Evolutionary conservation across 37 sponge, comb jelly and placozoan genomes (phyloP), one percentile per base, ranked within the genome.

Genomic region (Spongilla lacustris): DNA sequence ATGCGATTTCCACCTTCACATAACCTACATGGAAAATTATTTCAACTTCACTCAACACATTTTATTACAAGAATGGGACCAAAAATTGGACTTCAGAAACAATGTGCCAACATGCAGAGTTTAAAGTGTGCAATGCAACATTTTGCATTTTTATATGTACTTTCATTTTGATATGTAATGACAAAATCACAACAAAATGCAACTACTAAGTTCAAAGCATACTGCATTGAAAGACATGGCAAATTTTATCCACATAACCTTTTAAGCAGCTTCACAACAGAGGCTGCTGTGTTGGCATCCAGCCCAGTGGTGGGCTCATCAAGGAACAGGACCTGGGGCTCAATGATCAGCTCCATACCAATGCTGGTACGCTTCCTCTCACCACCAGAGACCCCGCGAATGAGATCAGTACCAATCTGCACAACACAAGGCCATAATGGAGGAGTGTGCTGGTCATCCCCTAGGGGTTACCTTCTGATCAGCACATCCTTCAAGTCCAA

Each of bases 251-350:
- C 41, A 41, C 72, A 84, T 69, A n/a, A 90, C 96, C 83, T 78
- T 70, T 92, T 90, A 32, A 95, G 79, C 14, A 92, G 82, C 28
- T 85, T 49, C 36, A 95, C 72, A 23, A 95, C 91, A 74, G 91
- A 84, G 26, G 88, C 88, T 21, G 96, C 96, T 25, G 96, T 95
- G 85, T 67, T 82, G 24, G 96, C 88, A 72, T 95, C 96, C 66
- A 95, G 90, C 30, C 96, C 96, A 78, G 93, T 96, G 70, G 96
- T 96, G 23, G 96, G 93, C 78, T 96, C 96, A 79, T 96, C 96
- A 30, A 96, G 92, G 77, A 94, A 96, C 36, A 96, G 87, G 19
- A 96, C 81, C 58, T 87, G 30, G 19, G 96, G 96, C 25, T 90
- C 79, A 22, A 93, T 96, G 71, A 96, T 91, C 67, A 96, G 85